Conservation (phyloP, 92 coral and sea anemone species). For the Actinernus sp. region DNA sequence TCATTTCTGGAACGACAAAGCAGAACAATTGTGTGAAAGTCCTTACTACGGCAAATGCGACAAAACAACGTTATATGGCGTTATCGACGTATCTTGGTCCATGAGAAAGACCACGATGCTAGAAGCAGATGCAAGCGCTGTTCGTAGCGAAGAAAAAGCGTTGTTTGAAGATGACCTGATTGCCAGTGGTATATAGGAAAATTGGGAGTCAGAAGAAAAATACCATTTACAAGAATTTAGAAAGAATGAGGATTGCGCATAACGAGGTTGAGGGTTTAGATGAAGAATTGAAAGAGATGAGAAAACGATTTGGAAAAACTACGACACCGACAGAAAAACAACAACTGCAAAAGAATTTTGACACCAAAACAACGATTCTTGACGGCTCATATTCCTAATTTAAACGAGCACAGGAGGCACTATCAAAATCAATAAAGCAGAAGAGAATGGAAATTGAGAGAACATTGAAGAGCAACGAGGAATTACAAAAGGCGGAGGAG, state of each 20-base stretch:
- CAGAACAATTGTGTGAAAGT: conserved; percentile 24
- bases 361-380: no score
- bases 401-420: conserved; percentile 64
- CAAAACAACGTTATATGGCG: conserved; percentile 16
- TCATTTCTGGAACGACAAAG: conserved; percentile 51
- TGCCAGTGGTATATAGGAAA: neutral
- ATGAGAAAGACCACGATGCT: conserved; percentile 34
- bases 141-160: conserved; percentile 28
- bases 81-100: conserved; percentile 59
- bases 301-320: conserved; percentile 17
- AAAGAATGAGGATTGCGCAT: conserved; percentile 47
- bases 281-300: conserved; percentile 13
- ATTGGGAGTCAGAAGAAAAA: conserved; percentile 39
- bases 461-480: conserved; percentile 31
- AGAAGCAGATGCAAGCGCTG: conserved; percentile 26
- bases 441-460: no score
- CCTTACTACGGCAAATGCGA: neutral
- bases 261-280: conserved; percentile 32
- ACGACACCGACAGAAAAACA: no score
- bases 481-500: no score
- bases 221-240: conserved; percentile 36
- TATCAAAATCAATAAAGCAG: no score
- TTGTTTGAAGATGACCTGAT: conserved; percentile 1
- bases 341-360: no score
- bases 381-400: conserved; percentile 61